Evolutionary conservation across 1,140 invertebrate species (phyloP).

Genomic region (Drosophila sulfurigaster): DNA sequence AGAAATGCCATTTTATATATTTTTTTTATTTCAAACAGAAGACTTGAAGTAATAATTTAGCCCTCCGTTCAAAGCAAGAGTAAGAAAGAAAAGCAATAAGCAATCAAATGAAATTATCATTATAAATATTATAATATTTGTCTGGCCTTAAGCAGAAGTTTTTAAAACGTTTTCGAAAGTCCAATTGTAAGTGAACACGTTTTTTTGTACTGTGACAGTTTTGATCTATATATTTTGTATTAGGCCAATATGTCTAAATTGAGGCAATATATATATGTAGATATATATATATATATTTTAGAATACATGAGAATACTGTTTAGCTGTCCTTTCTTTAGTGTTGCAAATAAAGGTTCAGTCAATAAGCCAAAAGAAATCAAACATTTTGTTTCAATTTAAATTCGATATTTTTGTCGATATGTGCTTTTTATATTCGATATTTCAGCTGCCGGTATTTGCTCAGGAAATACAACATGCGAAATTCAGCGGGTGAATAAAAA

Average conservation of each 20-base stretch:
- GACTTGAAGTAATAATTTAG: slow-evolving; percentile 50
- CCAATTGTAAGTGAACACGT: slow-evolving; percentile 32
- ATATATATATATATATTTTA: slow-evolving; percentile 23
- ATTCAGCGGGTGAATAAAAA: too few relatives aligned
- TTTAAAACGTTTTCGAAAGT: slow-evolving; percentile 52
- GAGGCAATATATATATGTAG: slow-evolving; percentile 58
- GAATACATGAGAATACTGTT: slow-evolving; percentile 16
- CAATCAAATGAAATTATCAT: slow-evolving; percentile 51
- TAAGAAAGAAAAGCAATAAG: slow-evolving; percentile 21
- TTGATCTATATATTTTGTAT: slow-evolving; percentile 32
- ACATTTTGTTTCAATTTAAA: not conserved
- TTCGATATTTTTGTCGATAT: not conserved
- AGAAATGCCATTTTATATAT: slow-evolving; percentile 17
- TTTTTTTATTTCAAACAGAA: slow-evolving; percentile 28
- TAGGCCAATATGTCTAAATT: slow-evolving; percentile 47
- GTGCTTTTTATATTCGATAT: not conserved
- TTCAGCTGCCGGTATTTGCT: too few relatives aligned
- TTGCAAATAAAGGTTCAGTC: slow-evolving; percentile 31
- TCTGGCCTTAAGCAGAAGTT: slow-evolving; percentile 61
- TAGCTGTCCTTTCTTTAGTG: slow-evolving; percentile 57
- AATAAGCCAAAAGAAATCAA: not conserved
- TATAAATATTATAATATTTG: slow-evolving; percentile 31
- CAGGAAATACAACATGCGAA: too few relatives aligned
- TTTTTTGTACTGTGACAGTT: slow-evolving; percentile 60
- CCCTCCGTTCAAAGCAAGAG: slow-evolving; percentile 60